phyloP scores from a whole-genome alignment of 2,113 vertebrate genomes.

The Spilogale gracilis region DNA sequence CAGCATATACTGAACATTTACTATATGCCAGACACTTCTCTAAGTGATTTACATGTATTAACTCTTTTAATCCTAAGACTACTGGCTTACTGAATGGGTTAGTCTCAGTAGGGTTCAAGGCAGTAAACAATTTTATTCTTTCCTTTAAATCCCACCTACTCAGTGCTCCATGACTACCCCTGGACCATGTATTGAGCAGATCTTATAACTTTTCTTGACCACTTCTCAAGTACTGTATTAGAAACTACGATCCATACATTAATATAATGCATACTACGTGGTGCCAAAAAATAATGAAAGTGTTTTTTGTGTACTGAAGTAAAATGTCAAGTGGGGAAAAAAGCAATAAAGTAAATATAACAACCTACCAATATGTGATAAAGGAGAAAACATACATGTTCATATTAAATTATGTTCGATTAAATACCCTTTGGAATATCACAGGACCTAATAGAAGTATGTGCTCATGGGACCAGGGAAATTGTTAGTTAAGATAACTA shows the following conservation, averaged over 20 bases:
- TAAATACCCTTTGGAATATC: slow-evolving; percentile 36
- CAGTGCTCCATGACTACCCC: not conserved
- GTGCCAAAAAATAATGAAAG: slow-evolving; percentile 36
- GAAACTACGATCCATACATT: not conserved
- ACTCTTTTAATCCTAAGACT: not conserved
- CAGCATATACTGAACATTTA: not conserved
- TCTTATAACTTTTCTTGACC: not conserved
- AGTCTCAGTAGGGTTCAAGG: not conserved
- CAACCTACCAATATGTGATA: not conserved
- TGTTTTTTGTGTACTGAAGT: not conserved
- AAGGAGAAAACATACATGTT: not conserved
- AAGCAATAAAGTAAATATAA: not conserved
- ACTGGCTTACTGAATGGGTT: not conserved
- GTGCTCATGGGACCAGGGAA: not conserved
- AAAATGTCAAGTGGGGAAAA: not conserved
- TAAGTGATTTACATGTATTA: slow-evolving; percentile 6
- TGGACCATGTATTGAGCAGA: not conserved
- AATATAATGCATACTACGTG: not conserved
- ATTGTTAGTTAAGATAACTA: not conserved
- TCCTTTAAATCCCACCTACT: not conserved
- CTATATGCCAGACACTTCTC: not conserved
- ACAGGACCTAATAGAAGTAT: slow-evolving; percentile 44
- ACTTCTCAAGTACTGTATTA: not conserved
- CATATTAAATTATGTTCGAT: not conserved
- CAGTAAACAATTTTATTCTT: slow-evolving; percentile 18